phyloP scores from a whole-genome alignment of 2,888 invertebrate species.

The Orthonychiurus folsomi region DNA sequence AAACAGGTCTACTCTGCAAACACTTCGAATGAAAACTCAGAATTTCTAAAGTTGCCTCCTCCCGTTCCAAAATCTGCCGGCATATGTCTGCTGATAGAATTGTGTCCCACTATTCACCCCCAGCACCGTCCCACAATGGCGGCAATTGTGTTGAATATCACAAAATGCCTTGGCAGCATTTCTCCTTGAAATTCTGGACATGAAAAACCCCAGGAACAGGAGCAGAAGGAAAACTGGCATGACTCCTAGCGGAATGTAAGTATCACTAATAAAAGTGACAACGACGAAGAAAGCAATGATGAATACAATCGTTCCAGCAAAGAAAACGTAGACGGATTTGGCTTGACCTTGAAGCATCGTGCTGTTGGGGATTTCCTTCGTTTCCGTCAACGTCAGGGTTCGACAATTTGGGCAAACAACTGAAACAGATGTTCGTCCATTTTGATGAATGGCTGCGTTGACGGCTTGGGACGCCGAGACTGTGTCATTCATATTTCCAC shows the following conservation, averaged over 20 bases:
- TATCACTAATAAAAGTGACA: not conserved
- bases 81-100: not conserved
- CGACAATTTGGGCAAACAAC: not conserved
- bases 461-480: too few relatives aligned
- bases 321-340: not conserved
- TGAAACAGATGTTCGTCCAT: not conserved
- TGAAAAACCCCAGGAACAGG: too few relatives aligned
- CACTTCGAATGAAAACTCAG: too few relatives aligned
- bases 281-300: not conserved
- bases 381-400: not conserved
- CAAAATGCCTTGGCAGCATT: not conserved
- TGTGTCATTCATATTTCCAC: too few relatives aligned
- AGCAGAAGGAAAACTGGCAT: not conserved
- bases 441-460: not conserved
- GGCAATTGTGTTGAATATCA: not conserved
- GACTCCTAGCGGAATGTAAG: not conserved
- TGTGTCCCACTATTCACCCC: not conserved
- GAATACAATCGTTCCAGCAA: not conserved
- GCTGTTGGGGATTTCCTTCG: not conserved
- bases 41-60: too few relatives aligned
- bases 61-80: too few relatives aligned
- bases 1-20: too few relatives aligned
- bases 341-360: not conserved
- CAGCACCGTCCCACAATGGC: not conserved
- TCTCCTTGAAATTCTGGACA: not conserved